Percentiles rank a stretch among this genome's conserved stretches.
Conservation (phyloP, 2,797 vertebrate genomes). For the Tadarida brasiliensis region DNA sequence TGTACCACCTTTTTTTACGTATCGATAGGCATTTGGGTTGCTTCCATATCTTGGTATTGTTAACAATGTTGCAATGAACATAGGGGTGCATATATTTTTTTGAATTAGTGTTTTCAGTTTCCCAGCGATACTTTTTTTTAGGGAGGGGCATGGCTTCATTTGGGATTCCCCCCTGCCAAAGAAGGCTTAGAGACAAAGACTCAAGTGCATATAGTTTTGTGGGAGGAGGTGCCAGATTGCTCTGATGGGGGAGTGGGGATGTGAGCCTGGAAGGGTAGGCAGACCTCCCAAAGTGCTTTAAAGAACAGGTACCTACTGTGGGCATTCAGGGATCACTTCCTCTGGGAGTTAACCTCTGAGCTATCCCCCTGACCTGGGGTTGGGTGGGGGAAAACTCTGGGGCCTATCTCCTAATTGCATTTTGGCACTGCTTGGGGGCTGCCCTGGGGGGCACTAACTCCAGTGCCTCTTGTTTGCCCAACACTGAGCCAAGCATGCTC, state of each 20-base stretch:
- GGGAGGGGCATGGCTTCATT: background rate
- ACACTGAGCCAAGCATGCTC: background rate
- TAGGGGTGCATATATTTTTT: background rate
- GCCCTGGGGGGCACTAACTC: background rate
- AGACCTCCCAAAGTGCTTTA: background rate
- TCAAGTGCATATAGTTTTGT: background rate
- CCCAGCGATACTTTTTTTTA: background rate
- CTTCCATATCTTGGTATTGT: background rate
- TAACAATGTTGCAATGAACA: background rate
- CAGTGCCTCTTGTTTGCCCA: background rate
- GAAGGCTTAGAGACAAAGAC: constrained; percentile 32
- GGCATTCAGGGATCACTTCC: background rate
- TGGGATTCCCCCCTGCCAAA: background rate
- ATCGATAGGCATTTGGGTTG: background rate
- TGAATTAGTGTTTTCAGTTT: background rate
- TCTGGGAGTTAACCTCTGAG: background rate
- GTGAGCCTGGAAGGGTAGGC: background rate
- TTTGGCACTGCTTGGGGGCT: background rate
- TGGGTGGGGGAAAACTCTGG: background rate
- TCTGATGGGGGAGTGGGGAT: background rate
- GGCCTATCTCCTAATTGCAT: background rate
- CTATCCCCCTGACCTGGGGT: background rate
- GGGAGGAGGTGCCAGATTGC: background rate
- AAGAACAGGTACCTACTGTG: background rate
- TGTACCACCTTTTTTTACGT: background rate